phyloP scores from a whole-genome alignment of 2,888 invertebrate genomes.

The Melanostoma mellinum region DNA sequence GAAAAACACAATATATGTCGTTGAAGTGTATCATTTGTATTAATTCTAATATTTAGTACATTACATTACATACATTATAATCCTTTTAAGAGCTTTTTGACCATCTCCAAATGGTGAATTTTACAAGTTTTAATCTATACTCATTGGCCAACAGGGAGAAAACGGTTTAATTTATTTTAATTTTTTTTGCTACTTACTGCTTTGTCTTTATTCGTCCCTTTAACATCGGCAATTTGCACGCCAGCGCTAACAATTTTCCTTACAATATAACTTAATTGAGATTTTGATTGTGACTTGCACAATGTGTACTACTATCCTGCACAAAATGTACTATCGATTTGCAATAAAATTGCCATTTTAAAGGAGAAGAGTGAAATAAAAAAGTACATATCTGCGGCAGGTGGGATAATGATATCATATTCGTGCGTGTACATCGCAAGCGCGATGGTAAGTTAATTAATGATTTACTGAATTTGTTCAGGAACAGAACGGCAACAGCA shows the following conservation, averaged over 20 bases:
- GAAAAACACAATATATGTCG: conserved; percentile 1
- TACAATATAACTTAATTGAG: conserved; percentile 57
- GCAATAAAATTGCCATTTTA: conserved; percentile 48
- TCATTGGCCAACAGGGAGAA: conserved; percentile 26
- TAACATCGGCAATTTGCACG: conserved; percentile 44
- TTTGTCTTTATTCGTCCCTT: conserved; percentile 26
- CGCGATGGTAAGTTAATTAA: conserved; percentile 64
- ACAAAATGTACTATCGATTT: conserved; percentile 47
- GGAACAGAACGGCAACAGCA: conserved; percentile 55
- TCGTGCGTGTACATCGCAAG: conserved; percentile 53
- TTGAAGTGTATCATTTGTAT: conserved; percentile 2
- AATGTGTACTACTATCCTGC: conserved; percentile 46
- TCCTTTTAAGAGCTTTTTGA: not conserved
- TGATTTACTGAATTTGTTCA: conserved; percentile 63
- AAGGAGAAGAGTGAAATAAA: conserved; percentile 28
- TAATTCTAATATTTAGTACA: not conserved
- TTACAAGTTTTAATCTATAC: conserved; percentile 37
- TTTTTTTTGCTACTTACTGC: conserved; percentile 36
- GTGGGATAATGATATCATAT: conserved; percentile 62
- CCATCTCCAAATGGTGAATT: not conserved
- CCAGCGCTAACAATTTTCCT: conserved; percentile 38
- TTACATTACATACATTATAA: not conserved
- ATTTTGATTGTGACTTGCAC: conserved; percentile 53
- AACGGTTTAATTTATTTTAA: conserved; percentile 50
- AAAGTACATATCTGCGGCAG: conserved; percentile 34